Base-by-base conservation (phyloP, 30 jellyfish, hydroid and myxozoan species). In the Chironex yamaguchii region DNA sequence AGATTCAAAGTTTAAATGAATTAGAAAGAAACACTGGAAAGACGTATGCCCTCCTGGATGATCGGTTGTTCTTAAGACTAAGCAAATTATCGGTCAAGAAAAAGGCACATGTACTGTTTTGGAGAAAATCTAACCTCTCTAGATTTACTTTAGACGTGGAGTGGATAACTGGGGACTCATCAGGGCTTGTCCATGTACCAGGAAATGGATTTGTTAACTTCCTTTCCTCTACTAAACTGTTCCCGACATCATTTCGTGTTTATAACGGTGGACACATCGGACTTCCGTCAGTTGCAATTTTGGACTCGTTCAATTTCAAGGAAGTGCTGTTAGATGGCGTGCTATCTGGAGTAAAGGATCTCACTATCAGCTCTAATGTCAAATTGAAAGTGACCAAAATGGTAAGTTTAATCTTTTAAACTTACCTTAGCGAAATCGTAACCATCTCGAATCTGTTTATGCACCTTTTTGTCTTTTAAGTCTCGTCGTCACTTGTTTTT, bases 191-290 rank as follows among this genome's bases (percentile, higher is more conserved):
- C 49, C 93, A 82, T 29, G 81, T 69, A 1, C 13, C 86, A 14
- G 85, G 67, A 27, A 58, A 71, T 4, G 86, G 69, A 2, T 33
- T 52, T 34, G 36, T 82, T n/a, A 68, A 34, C 17, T 67, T 70
- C 1, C 54, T 36, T 3, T 26, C 34, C 14, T 67, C 93, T 30
- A 69, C 63, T 23, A 65, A 62, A 49, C 54, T 82, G 49, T 82
- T 67, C 50, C 93, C 93, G 11, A 86, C 93, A 22, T 82, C 93
- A 9, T 82, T 82, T 64, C 85, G 93, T 22, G 93, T 82, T 14
- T 82, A 82, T 36, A 49, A 68, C 14, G 49, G 75, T 22, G 93
- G 93, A 3, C 77, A 82, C 48, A 82, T 82, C 36, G 93, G 93
- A 9, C 76, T 82, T 36, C 93, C 93, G 30, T 72, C 69, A 36